A percentile compares a stretch with the other conserved stretches of the same genome.
These are phyloP conservation scores for Macrophya alboannulata DNA, from an alignment of 2,888 invertebrate genomes.

Conservation along the genomic window DNA sequence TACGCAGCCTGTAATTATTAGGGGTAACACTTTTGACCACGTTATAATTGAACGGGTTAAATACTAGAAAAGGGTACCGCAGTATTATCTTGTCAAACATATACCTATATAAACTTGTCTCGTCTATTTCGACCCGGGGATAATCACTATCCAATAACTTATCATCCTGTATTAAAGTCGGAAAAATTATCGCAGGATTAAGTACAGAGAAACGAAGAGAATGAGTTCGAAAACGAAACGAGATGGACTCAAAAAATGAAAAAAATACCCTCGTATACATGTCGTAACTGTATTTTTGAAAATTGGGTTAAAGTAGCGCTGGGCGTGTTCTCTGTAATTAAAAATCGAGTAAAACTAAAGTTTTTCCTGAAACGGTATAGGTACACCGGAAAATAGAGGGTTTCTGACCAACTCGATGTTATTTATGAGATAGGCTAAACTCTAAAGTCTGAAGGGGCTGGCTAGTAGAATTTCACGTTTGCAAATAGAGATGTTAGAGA, in stretches of 20 bases:
- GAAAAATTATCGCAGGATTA: neutral
- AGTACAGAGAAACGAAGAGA: neutral
- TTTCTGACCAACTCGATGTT: conserved; percentile 46
- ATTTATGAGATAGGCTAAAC: conserved; percentile 51
- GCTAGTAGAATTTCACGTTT: conserved; percentile 41
- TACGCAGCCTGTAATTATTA: conserved; percentile 38
- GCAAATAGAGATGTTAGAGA: conserved; percentile 56
- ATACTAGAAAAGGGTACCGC: conserved; percentile 39
- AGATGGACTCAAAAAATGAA: neutral
- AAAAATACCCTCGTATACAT: neutral
- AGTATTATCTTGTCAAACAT: conserved; percentile 42
- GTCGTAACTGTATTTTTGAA: neutral
- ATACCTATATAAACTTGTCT: conserved; percentile 24
- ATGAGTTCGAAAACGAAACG: neutral
- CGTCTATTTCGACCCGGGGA: conserved; percentile 8
- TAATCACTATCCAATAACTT: conserved; percentile 25
- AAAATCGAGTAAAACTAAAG: conserved; percentile 24
- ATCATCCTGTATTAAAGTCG: neutral
- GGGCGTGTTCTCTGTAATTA: conserved; percentile 44
- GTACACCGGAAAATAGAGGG: conserved; percentile 22
- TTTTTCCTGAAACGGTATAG: neutral
- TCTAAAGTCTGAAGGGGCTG: conserved; percentile 20
- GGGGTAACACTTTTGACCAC: conserved; percentile 35
- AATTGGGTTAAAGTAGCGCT: conserved; percentile 13
- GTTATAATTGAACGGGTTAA: conserved; percentile 33